Evolutionary conservation across 1,140 invertebrate genomes (phyloP).

Genomic region (Ooceraea biroi): DNA sequence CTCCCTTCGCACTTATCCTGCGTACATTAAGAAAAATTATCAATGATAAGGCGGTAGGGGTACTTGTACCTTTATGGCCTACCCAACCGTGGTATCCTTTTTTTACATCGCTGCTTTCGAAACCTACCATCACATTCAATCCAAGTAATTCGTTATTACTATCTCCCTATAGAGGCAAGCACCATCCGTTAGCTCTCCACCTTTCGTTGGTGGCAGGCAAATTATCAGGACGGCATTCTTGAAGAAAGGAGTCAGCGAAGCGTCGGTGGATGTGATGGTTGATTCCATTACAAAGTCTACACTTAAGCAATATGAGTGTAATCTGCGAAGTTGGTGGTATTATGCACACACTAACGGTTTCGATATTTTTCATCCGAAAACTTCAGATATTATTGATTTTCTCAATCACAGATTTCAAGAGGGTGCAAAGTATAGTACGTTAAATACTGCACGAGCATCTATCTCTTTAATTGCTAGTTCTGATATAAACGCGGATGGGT

Average conservation of each 20-base stretch:
- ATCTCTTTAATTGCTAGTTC: constrained; percentile 3
- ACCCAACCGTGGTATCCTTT: constrained; percentile 22
- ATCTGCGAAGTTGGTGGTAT: background rate
- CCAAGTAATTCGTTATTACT: background rate
- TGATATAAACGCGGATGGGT: background rate
- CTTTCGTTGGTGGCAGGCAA: background rate
- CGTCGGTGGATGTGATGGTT: constrained; percentile 22
- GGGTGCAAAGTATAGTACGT: background rate
- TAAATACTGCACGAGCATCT: constrained; percentile 32
- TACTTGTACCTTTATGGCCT: background rate
- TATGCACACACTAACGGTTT: background rate
- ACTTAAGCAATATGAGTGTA: constrained; percentile 16
- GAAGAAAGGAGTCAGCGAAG: background rate
- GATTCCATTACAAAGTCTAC: constrained; percentile 13
- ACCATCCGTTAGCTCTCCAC: background rate
- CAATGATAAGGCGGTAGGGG: background rate
- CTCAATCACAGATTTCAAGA: constrained; percentile 74
- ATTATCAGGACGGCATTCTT: constrained; percentile 13
- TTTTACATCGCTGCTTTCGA: background rate
- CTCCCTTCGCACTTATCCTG: constrained; percentile 5
- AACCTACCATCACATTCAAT: background rate
- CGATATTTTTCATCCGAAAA: background rate
- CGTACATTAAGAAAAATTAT: constrained; percentile 8
- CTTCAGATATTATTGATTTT: constrained; percentile 65
- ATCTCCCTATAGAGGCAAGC: background rate